Evolutionary conservation across 2,113 vertebrate species (phyloP).

Genomic region (Thunnus thynnus): DNA sequence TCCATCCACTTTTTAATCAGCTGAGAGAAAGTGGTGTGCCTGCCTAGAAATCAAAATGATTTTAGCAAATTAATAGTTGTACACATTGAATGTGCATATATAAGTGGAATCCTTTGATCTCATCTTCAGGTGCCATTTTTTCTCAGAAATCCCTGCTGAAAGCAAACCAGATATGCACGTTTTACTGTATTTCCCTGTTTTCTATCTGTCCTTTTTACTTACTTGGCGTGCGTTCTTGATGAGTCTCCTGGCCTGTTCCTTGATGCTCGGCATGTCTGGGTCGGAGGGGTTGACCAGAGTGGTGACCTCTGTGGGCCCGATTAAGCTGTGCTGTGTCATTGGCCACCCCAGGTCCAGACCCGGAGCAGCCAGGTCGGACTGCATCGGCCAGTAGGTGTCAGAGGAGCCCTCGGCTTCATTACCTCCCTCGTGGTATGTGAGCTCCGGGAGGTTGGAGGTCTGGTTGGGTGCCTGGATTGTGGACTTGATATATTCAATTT

Average conservation of each 20-base stretch:
- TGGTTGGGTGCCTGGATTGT: slow-evolving; percentile 88
- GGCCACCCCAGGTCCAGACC: slow-evolving; percentile 98
- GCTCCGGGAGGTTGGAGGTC: slow-evolving; percentile 76
- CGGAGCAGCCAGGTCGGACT: slow-evolving; percentile 93
- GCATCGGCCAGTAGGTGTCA: slow-evolving; percentile 98
- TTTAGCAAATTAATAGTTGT: not conserved
- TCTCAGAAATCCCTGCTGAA: not conserved
- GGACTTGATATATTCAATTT: slow-evolving; percentile 91
- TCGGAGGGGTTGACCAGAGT: slow-evolving; percentile 94
- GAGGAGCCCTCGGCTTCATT: slow-evolving; percentile 89
- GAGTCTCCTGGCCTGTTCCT: slow-evolving; percentile 94
- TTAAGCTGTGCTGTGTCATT: slow-evolving; percentile 87
- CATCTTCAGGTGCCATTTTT: not conserved
- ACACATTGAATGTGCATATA: not conserved
- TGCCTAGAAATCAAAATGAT: not conserved
- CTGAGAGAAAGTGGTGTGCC: not conserved
- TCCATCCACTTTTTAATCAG: not conserved
- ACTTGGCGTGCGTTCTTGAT: slow-evolving; percentile 96
- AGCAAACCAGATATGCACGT: slow-evolving; percentile 25
- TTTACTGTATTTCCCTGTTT: not conserved
- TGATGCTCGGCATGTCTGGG: slow-evolving; percentile 94
- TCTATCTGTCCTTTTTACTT: slow-evolving; percentile 35
- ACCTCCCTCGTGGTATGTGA: slow-evolving; percentile 71
- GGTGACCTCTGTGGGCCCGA: slow-evolving; percentile 95
- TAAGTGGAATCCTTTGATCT: slow-evolving; percentile 1